Evolutionary conservation across 2,797 vertebrate species (phyloP).

Genomic region (Falco biarmicus): DNA sequence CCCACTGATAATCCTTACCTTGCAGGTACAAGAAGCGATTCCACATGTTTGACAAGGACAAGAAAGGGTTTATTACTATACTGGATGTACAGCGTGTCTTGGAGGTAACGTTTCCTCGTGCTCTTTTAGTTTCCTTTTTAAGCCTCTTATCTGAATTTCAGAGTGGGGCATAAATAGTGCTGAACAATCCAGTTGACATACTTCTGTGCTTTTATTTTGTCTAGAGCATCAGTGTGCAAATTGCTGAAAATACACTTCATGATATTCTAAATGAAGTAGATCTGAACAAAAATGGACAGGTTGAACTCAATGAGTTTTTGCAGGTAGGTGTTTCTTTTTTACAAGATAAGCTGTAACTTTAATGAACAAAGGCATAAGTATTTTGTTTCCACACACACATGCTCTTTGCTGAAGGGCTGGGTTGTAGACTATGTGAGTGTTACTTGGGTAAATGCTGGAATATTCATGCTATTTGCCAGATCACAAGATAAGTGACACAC

Average conservation of each 20-base stretch:
- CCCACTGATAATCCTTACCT: constrained; percentile 9
- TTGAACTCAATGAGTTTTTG: constrained; percentile 95
- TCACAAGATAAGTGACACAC: neutral
- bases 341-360: neutral
- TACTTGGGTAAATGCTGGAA: accelerated
- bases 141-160: neutral
- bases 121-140: neutral
- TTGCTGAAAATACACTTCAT: constrained; percentile 92
- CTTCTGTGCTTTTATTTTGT: neutral
- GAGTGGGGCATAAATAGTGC: neutral
- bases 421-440: accelerated
- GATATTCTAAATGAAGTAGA: constrained; percentile 98
- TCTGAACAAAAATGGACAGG: constrained; percentile 97
- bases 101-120: constrained; percentile 78
- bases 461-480: neutral
- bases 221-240: constrained; percentile 91
- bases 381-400: too few relatives aligned
- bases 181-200: neutral
- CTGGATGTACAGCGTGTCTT: constrained; percentile 93
- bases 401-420: neutral
- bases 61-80: constrained; percentile 95
- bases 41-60: constrained; percentile 94
- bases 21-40: constrained; percentile 95
- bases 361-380: accelerated
- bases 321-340: constrained; percentile 80